Percentiles rank a stretch among this genome's conserved stretches.
Evolutionary conservation across 2,888 invertebrate species (phyloP).

Genomic region (Aplocera efformata): DNA sequence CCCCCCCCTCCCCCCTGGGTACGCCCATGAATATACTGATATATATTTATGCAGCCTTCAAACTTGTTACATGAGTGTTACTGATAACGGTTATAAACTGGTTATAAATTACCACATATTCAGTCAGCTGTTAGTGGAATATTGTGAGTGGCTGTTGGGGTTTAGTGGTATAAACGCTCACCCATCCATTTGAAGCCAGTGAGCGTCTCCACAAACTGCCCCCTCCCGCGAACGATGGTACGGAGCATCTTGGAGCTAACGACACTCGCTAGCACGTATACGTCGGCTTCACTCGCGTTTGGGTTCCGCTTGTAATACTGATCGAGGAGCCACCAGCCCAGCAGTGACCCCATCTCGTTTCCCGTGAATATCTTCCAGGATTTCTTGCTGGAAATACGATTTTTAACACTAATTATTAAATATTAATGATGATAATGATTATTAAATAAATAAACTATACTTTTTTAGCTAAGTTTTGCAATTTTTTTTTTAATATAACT

Average conservation of each 20-base stretch:
- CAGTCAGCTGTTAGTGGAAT: no score
- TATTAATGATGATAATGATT: no score
- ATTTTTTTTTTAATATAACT: no score
- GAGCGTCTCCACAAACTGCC: slow-evolving; percentile 91
- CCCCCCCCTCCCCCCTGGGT: no score
- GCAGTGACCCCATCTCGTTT: background rate
- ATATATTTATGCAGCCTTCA: no score
- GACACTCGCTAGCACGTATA: slow-evolving; percentile 94
- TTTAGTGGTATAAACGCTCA: slow-evolving; percentile 33
- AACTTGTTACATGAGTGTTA: no score
- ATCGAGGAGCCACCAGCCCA: background rate
- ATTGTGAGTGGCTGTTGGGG: background rate
- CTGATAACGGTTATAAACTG: no score
- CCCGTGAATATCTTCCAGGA: slow-evolving; percentile 91
- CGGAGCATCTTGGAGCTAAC: slow-evolving; percentile 97
- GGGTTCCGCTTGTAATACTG: slow-evolving; percentile 42
- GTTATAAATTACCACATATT: no score
- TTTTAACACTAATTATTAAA: no score
- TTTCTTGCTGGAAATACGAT: slow-evolving; percentile 38
- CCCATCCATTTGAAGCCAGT: slow-evolving; percentile 99
- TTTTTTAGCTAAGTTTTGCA: no score
- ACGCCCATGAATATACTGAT: no score
- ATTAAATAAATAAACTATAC: no score
- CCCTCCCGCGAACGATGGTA: slow-evolving; percentile 89
- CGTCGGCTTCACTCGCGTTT: slow-evolving; percentile 76